Conservation (phyloP, 2,888 invertebrate genomes). For the Digitonthophagus gazella region DNA sequence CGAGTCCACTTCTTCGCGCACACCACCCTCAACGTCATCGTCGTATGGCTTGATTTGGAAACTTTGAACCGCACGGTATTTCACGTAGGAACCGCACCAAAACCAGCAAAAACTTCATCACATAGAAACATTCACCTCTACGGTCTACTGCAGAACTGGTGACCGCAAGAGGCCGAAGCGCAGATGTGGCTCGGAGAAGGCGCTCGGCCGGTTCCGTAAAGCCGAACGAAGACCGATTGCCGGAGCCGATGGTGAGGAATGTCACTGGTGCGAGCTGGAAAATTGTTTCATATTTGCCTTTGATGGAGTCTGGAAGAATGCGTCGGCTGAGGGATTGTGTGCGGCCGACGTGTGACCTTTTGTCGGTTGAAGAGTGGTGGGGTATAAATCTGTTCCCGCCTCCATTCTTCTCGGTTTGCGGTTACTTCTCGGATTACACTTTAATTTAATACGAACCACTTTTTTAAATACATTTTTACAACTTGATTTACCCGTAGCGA, state of each 20-base stretch:
- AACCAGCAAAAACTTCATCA: background rate
- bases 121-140: background rate
- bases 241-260: slow-evolving; percentile 2
- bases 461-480: too few relatives aligned
- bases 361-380: slow-evolving; percentile 20
- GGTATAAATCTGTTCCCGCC: background rate
- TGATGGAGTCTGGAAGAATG: slow-evolving; percentile 14
- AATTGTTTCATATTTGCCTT: slow-evolving; percentile 15
- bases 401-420: too few relatives aligned
- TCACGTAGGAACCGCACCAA: slow-evolving; percentile 18
- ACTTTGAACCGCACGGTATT: slow-evolving; percentile 11
- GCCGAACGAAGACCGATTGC: slow-evolving; percentile 1
- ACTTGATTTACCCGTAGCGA: too few relatives aligned
- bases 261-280: slow-evolving; percentile 14
- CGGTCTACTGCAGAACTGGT: background rate
- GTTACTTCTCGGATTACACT: background rate
- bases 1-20: slow-evolving; percentile 23
- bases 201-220: slow-evolving; percentile 3
- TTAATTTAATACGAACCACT: background rate
- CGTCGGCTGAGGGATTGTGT: slow-evolving; percentile 8
- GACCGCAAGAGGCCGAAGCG: slow-evolving; percentile 7
- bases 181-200: background rate
- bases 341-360: slow-evolving; percentile 4
- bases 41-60: background rate
- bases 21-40: slow-evolving; percentile 6